Evolutionary conservation across 1,140 invertebrate species (phyloP).

Genomic region (Neodiprion virginianus): DNA sequence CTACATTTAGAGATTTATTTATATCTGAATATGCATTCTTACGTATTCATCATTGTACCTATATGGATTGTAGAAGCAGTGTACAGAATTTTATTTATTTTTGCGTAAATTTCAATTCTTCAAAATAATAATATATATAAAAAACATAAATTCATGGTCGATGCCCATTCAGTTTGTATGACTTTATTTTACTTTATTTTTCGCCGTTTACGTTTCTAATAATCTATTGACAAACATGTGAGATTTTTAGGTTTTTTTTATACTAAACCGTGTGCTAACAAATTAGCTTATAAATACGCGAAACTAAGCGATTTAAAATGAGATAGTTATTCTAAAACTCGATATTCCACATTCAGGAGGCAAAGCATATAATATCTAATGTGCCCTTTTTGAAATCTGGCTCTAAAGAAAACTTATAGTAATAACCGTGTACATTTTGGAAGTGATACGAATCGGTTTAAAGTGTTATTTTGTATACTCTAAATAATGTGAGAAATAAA

Average conservation of each 20-base stretch:
- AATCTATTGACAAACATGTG: not conserved
- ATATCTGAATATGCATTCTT: not conserved
- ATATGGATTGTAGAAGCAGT: not conserved
- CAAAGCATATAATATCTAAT: not conserved
- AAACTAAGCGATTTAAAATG: no score
- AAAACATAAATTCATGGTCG: not conserved
- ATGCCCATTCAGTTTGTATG: not conserved
- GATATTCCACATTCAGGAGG: no score
- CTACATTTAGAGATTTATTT: not conserved
- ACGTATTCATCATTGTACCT: not conserved
- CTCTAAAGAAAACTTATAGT: not conserved
- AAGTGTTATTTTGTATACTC: slow-evolving; percentile 2
- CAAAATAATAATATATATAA: not conserved
- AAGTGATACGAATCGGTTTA: not conserved
- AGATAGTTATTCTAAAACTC: no score
- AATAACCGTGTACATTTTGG: not conserved
- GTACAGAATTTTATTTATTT: slow-evolving; percentile 2
- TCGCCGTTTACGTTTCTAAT: not conserved
- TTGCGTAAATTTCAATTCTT: not conserved
- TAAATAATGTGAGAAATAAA: not conserved
- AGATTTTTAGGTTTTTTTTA: not conserved
- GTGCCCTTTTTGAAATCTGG: not conserved
- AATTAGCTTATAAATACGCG: not conserved
- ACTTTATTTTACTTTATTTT: not conserved
- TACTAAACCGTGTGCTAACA: not conserved